Evolutionary conservation across 2,113 vertebrate species (phyloP), one percentile per base, ranked within the genome.

Genomic region (Elgaria multicarinata): DNA sequence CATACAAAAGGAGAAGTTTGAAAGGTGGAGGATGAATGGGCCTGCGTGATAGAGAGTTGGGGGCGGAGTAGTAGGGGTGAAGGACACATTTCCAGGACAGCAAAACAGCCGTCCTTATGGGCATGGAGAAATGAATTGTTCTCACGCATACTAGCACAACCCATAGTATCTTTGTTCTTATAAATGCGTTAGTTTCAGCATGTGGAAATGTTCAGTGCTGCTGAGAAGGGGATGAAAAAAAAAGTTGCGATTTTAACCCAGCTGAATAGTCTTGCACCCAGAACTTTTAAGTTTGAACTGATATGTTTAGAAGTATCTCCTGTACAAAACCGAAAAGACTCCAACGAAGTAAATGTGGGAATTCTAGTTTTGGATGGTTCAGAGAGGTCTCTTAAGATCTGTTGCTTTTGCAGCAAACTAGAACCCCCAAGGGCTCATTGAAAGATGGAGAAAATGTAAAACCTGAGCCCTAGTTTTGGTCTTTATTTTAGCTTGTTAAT

Each of bases 11-110:
- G 85, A 92, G 94, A 90, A 82, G 88, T 93, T 96, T 97, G 95
- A 96, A 96, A 97, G 93, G 95, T 92, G 92, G 90, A 94, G 93
- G 95, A 96, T 94, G 92, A 95, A 94, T 96, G 95, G 93, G 93
- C 88, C 95, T 94, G 95, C 88, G 3, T 44, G 91, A 67, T 42
- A 14, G 42, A 31, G 44, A 53, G 88, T 33, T 82, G 71, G 3
- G 39, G 90, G 94, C 92, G 93, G 90, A 93, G 93, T 92, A 92
- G 90, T 82, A 92, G 58, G 84, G 4, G 89, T 33, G 9, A 92
- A 92, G 88, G 87, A 90, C 91, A 89, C 89, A 92, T 95, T 96
- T 93, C 91, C 95, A 95, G 96, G 91, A 83, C 82, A 89, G 75
- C 80, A 87, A 91, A 94, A 77, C 7, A 42, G 90, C 72, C 50